phyloP scores from a whole-genome alignment of 2,797 vertebrate genomes.

The Kryptopterus vitreolus region DNA sequence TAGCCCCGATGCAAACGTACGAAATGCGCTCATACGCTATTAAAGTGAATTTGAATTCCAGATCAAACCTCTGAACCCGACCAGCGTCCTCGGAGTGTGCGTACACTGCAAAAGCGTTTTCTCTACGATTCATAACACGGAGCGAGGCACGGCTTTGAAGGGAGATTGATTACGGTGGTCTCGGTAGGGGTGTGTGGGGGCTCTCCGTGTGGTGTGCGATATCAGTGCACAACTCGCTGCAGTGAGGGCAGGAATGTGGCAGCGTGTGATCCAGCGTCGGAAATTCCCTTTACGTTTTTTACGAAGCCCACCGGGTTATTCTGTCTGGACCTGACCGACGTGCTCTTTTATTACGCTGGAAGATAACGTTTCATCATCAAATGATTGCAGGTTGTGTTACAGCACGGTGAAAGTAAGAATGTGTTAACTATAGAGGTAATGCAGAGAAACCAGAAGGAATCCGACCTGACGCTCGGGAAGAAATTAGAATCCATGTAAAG shows the following conservation, averaged over 20 bases:
- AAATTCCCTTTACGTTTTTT: slow-evolving; percentile 52
- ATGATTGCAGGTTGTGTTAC: slow-evolving; percentile 43
- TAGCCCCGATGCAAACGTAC: background rate
- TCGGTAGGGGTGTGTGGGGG: slow-evolving; percentile 23
- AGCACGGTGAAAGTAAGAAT: slow-evolving; percentile 4
- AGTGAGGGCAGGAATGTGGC: slow-evolving; percentile 51
- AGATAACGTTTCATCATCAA: slow-evolving; percentile 40
- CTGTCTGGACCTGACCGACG: slow-evolving; percentile 46
- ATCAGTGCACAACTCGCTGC: slow-evolving; percentile 34
- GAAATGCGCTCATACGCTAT: background rate
- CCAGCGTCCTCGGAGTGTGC: background rate
- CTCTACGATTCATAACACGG: slow-evolving; percentile 37
- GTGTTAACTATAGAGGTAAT: background rate
- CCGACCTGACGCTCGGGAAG: background rate
- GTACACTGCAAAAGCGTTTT: background rate
- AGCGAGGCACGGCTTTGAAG: slow-evolving; percentile 41
- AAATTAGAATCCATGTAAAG: no score
- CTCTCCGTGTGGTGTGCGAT: slow-evolving; percentile 35
- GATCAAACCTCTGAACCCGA: slow-evolving; percentile 28
- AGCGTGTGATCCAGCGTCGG: slow-evolving; percentile 45
- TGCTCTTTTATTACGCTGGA: slow-evolving; percentile 43
- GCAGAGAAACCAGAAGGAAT: background rate
- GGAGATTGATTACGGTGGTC: slow-evolving; percentile 49
- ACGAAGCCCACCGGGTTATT: slow-evolving; percentile 24
- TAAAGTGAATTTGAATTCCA: slow-evolving; percentile 22